Conservation (phyloP, 2,797 vertebrate genomes). For the Phoebastria nigripes region DNA sequence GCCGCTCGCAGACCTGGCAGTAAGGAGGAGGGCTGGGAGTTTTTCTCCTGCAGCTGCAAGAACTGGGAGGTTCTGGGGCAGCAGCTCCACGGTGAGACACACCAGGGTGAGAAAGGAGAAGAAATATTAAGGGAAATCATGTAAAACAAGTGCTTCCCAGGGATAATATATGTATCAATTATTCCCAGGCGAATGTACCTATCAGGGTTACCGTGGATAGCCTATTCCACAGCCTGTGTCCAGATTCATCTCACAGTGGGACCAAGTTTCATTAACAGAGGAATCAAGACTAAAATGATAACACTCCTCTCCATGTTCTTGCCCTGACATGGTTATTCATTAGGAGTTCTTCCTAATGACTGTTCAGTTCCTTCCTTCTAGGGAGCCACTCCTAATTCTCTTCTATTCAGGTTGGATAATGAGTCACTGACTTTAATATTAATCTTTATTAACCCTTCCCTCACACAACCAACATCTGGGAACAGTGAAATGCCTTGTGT, state of each 20-base stretch:
- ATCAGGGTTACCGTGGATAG: not conserved
- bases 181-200: not conserved
- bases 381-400: constrained; percentile 45
- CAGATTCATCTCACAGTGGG: not conserved
- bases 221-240: not conserved
- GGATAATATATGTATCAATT: not conserved
- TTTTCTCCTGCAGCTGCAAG: not conserved
- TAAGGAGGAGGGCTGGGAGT: not conserved
- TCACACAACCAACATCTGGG: not conserved
- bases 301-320: not conserved
- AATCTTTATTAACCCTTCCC: constrained; percentile 26
- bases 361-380: constrained; percentile 45
- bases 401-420: constrained; percentile 31
- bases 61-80: not conserved
- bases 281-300: not conserved
- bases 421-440: constrained; percentile 35
- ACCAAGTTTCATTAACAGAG: not conserved
- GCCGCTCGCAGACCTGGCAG: not conserved
- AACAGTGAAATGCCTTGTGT: not conserved
- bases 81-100: not conserved
- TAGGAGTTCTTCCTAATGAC: constrained; percentile 16
- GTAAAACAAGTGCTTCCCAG: not conserved
- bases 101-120: not conserved
- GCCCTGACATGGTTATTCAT: constrained; percentile 27
- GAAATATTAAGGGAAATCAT: not conserved